phyloP scores from a whole-genome alignment of 2,797 vertebrate species.

The Sebastes itinus region DNA sequence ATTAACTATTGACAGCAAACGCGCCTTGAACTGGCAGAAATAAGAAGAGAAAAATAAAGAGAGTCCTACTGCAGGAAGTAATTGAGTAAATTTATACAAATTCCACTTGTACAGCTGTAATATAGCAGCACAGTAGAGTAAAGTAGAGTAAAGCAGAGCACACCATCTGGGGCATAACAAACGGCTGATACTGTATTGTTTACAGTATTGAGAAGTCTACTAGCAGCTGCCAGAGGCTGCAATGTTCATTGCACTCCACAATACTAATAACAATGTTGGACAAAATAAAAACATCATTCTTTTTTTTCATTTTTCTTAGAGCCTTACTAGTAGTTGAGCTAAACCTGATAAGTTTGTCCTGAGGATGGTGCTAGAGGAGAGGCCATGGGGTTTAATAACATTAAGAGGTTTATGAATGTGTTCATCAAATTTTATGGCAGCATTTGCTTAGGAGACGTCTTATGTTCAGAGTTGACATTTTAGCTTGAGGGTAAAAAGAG shows the following conservation, averaged over 20 bases:
- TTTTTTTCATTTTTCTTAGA: background rate
- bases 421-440: conserved; percentile 5
- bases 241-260: background rate
- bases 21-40: background rate
- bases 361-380: conserved; percentile 62
- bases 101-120: background rate
- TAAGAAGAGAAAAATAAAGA: background rate
- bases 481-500: background rate
- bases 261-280: background rate
- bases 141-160: background rate
- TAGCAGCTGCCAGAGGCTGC: background rate
- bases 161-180: background rate
- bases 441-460: background rate
- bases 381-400: conserved; percentile 9
- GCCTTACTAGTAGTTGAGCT: background rate
- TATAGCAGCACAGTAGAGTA: background rate
- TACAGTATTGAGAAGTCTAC: background rate
- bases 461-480: background rate
- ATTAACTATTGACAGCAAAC: background rate
- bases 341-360: conserved; percentile 10
- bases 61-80: background rate
- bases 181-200: background rate
- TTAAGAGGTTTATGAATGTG: background rate
- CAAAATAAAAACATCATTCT: background rate
- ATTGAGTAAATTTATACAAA: background rate